phyloP scores from a whole-genome alignment of 1,140 invertebrate species.

The Hermatobates lingyangjiaoensis region DNA sequence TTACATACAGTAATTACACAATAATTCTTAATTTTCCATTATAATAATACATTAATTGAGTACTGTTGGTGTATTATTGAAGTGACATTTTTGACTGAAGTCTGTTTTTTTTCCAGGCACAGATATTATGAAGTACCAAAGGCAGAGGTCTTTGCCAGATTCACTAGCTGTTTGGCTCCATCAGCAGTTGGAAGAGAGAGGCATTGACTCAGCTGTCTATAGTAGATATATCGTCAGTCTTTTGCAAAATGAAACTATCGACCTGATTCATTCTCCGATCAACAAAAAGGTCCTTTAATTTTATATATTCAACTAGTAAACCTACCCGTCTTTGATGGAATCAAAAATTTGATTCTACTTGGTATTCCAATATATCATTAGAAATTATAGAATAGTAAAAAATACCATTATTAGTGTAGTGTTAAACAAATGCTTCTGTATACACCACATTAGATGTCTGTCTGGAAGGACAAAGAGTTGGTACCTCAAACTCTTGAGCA shows the following conservation, averaged over 20 bases:
- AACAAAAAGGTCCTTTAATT: constrained; percentile 29
- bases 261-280: constrained; percentile 13
- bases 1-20: no score
- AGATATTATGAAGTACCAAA: constrained; percentile 29
- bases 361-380: no score
- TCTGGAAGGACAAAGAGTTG: no score
- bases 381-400: no score
- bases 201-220: constrained; percentile 37
- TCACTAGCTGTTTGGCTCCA: constrained; percentile 33
- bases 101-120: constrained; percentile 12
- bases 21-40: no score
- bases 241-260: constrained; percentile 24
- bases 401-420: no score
- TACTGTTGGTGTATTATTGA: not conserved
- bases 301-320: constrained; percentile 21
- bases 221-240: constrained; percentile 36
- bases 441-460: no score
- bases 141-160: constrained; percentile 30
- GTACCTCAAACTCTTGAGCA: no score
- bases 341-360: no score
- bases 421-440: no score
- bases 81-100: not conserved
- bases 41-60: not conserved
- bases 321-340: no score
- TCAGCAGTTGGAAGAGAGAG: constrained; percentile 34